Evolutionary conservation across 1,140 invertebrate genomes (phyloP), one percentile per base, ranked within the genome.

Genomic region (Musca vetustissima): DNA sequence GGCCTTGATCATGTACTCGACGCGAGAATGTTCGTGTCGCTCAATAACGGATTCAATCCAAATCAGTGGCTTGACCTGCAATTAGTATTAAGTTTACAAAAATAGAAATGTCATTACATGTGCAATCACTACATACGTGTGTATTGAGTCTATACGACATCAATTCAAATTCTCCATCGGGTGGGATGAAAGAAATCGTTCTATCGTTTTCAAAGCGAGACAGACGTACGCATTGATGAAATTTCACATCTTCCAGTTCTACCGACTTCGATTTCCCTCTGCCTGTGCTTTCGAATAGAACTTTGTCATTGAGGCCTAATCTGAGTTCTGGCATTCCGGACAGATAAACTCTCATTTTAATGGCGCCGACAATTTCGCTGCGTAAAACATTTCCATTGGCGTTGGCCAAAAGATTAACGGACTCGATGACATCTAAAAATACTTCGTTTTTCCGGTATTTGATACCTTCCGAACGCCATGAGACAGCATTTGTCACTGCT

Each of bases 1-100:
- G 0, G 98, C 98, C 84, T 99, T 99, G 17, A 99, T 97, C 97
- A 99, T 99, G 81, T 97, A 99, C 79, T 99, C 98, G 1, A 99
- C 96, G 66, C 98, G 85, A 70, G 96, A 98, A 83, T 99, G 97
- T 24, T 93, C 95, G 85, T 99, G 96, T n/a, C 96, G 88, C 82
- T 99, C 98, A 73, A 99, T 99, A 1, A 99, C 97, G 24, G 97
- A 98, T 83, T 99, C 98, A 72, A 99, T 98, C 98, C 98, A 99
- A 78, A 99, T 99, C 24, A 99, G 83, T 0, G 98, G 98, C 80
- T 99, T 99, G 0, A 96, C 90, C 87, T 91, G 74, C 4, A 68
- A 28, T 14, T 17, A 9, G 57, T 70, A 67, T 53, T 32, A 21
- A 48, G 19, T 32, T 13, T 21, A 28, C 15, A 22, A 49, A 11